phyloP scores from a whole-genome alignment of 2,113 vertebrate genomes.

The Polypterus bichir region DNA sequence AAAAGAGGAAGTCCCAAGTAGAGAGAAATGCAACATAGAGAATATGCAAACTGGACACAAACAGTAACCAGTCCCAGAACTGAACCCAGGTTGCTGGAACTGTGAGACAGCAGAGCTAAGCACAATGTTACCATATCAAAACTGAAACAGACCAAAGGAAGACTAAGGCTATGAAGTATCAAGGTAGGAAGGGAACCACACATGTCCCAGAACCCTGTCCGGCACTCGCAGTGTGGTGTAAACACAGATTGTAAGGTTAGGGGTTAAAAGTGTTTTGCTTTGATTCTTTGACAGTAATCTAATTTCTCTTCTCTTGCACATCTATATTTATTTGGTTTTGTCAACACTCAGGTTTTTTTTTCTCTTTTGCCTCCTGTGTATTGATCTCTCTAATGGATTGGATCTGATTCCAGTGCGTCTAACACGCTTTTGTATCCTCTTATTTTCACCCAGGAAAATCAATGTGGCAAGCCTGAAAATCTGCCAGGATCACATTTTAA shows the following conservation, averaged over 20 bases:
- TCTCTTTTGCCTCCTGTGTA: slow-evolving; percentile 55
- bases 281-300: slow-evolving; percentile 77
- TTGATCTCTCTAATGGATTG: slow-evolving; percentile 91
- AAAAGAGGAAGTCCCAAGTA: too few relatives aligned
- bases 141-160: slow-evolving; percentile 17
- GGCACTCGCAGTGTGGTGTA: slow-evolving; percentile 63
- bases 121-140: not conserved
- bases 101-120: too few relatives aligned
- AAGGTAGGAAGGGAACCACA: slow-evolving; percentile 18
- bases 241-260: slow-evolving; percentile 75
- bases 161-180: slow-evolving; percentile 4
- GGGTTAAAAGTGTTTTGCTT: slow-evolving; percentile 81
- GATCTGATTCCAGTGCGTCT: slow-evolving; percentile 84
- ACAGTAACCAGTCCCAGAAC: too few relatives aligned
- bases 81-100: too few relatives aligned
- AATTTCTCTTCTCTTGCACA: slow-evolving; percentile 74
- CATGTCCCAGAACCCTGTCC: slow-evolving; percentile 14
- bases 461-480: slow-evolving; percentile 75
- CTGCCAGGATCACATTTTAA: slow-evolving; percentile 67
- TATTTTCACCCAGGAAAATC: slow-evolving; percentile 77
- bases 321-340: slow-evolving; percentile 90
- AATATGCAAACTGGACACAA: too few relatives aligned
- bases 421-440: slow-evolving; percentile 68
- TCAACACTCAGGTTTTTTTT: slow-evolving; percentile 62
- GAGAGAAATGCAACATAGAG: too few relatives aligned